Evolutionary conservation across 2,113 vertebrate genomes (phyloP).

Genomic region (Columba janthina): DNA sequence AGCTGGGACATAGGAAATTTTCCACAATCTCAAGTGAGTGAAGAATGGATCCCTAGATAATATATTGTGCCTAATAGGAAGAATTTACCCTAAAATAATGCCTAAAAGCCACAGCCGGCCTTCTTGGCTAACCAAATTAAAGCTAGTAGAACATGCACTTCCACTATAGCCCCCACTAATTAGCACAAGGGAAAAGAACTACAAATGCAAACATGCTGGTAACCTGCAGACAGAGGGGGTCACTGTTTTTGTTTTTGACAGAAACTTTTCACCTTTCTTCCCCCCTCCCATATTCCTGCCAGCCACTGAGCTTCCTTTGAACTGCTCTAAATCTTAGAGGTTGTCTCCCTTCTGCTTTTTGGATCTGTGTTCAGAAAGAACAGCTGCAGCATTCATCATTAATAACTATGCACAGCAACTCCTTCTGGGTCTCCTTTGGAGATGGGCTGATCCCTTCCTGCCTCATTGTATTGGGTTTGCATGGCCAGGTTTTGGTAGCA

Average conservation of each 20-base stretch:
- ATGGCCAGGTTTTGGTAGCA: no score
- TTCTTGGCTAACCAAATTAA: not conserved
- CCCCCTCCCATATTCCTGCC: not conserved
- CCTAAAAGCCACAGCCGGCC: not conserved
- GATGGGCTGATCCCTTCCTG: not conserved
- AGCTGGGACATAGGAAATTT: not conserved
- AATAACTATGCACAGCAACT: not conserved
- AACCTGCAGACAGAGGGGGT: not conserved
- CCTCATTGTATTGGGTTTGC: not conserved
- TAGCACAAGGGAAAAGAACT: conserved; percentile 26
- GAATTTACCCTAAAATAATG: not conserved
- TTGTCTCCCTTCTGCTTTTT: not conserved
- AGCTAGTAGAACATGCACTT: conserved; percentile 3
- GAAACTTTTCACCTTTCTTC: not conserved
- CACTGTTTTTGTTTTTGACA: not conserved
- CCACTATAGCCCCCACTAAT: not conserved
- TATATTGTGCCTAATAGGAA: not conserved
- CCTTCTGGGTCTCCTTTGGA: not conserved
- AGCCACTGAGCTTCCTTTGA: not conserved
- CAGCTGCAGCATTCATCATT: not conserved
- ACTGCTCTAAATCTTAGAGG: not conserved
- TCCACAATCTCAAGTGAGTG: not conserved
- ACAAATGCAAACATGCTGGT: not conserved
- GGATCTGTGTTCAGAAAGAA: not conserved
- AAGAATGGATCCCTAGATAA: not conserved